Evolutionary conservation across 2,888 invertebrate genomes (phyloP).

Genomic region (Hermaeophaga mercurialis): DNA sequence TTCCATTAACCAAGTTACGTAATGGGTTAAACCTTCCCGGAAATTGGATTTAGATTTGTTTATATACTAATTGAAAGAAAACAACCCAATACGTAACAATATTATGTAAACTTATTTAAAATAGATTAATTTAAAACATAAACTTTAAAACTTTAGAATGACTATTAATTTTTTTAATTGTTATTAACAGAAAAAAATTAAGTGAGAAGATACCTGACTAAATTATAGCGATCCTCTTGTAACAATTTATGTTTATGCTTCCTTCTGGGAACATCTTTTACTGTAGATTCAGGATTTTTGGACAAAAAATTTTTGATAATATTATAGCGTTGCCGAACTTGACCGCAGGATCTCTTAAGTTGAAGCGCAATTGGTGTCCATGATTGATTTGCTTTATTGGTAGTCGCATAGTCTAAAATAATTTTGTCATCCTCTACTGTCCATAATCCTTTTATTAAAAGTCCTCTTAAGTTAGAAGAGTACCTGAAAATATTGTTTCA

Average conservation of each 20-base stretch:
- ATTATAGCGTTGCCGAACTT: slow-evolving; percentile 66
- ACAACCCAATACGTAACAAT: too few relatives aligned
- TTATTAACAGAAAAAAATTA: slow-evolving; percentile 11
- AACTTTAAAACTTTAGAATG: too few relatives aligned
- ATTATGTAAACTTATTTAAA: too few relatives aligned
- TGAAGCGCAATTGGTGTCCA: slow-evolving; percentile 62
- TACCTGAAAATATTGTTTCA: slow-evolving; percentile 24
- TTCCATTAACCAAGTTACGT: too few relatives aligned
- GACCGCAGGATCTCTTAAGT: slow-evolving; percentile 64
- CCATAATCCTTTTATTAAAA: slow-evolving; percentile 62
- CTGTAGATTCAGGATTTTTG: slow-evolving; percentile 57
- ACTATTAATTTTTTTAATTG: not conserved
- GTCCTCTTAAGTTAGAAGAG: slow-evolving; percentile 25
- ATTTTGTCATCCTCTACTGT: slow-evolving; percentile 66
- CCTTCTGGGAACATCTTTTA: slow-evolving; percentile 57
- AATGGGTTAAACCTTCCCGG: too few relatives aligned
- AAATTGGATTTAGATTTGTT: too few relatives aligned
- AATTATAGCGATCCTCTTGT: slow-evolving; percentile 28
- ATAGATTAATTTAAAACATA: too few relatives aligned
- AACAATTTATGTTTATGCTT: slow-evolving; percentile 23
- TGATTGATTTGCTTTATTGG: slow-evolving; percentile 49
- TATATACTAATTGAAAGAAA: too few relatives aligned
- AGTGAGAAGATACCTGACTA: slow-evolving; percentile 15
- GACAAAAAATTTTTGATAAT: slow-evolving; percentile 62
- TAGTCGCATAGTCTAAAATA: slow-evolving; percentile 62